A percentile compares a stretch with the other conserved stretches of the same genome.
Evolutionary conservation across 2,113 vertebrate species (phyloP).

Genomic region (Erpornis zantholeuca): DNA sequence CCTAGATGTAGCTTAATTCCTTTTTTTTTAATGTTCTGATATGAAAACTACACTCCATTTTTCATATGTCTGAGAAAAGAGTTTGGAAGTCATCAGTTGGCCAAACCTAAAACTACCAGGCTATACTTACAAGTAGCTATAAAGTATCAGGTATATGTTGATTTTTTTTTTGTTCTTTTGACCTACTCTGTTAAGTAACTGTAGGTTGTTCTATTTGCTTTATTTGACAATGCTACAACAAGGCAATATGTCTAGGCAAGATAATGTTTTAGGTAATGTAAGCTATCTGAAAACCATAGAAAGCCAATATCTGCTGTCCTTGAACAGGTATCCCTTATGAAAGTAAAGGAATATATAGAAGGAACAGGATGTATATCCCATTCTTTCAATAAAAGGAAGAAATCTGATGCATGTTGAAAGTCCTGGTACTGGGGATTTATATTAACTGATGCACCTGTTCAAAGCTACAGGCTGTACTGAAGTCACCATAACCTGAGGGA

Average conservation of each 20-base stretch:
- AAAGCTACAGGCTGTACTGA: background rate
- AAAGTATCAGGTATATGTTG: background rate
- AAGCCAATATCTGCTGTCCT: background rate
- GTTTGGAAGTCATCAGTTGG: background rate
- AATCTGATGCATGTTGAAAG: background rate
- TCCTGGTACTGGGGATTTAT: background rate
- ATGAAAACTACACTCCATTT: background rate
- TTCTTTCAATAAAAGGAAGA: background rate
- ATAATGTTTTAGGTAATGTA: background rate
- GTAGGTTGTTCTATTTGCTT: background rate
- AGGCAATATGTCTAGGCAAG: background rate
- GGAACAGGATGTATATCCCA: background rate
- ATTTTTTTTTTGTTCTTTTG: background rate
- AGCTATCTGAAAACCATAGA: background rate
- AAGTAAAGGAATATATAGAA: background rate
- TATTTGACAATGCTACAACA: background rate
- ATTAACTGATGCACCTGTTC: background rate
- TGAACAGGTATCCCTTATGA: background rate
- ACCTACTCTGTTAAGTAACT: background rate
- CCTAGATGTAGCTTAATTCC: background rate
- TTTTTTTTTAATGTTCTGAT: background rate
- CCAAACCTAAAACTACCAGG: background rate
- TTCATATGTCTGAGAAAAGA: background rate
- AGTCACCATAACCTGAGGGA: background rate
- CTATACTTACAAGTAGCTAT: background rate